Base-by-base conservation (phyloP, 2,113 vertebrate genomes). In the Gymnocephalus cernua region DNA sequence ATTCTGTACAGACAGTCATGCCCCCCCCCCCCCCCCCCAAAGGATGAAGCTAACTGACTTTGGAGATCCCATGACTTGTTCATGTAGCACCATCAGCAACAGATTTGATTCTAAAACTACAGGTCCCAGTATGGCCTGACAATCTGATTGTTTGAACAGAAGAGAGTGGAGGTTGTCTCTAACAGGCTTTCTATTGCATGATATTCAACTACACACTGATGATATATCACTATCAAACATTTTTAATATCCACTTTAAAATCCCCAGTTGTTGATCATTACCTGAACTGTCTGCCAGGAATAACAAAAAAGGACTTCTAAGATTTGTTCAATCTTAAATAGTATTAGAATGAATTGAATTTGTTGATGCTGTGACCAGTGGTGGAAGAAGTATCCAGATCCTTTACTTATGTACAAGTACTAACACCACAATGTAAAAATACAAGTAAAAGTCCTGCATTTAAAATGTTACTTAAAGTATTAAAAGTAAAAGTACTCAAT, bases 321-420 rank as follows among this genome's bases (percentile, higher is more conserved):
- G 21, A 9, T 51, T 21, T 51, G 57, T 35, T 51, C 61, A 69
- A 72, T 74, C 6, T 32, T 3, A 67, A n/a, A 21, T 29, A 38
- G 64, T 12, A 47, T 70, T 41, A 41, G 44, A 79, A 70, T 74
- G 41, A 10, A 70, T 74, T 53, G 7, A 47, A 66, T 70, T 32
- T 25, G 6, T 23, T 38, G 19, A 47, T 25, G 3, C 19, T 51
- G 18, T 51, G 8, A 51, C 38, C 9, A 41, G 9, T 41, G 50
- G 50, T 51, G 16, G 47, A 41, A 41, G 38, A 41, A 41, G 38
- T 41, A 11, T 41, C 38, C 9, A 41, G 38, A 41, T 41, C 10
- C 9, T 41, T 41, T 38, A 9, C 8, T 10, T 11, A 41, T 11
- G 38, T 41, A 41, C 2, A 41, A 41, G 10, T 41, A 11, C 9